These are phyloP conservation scores for Solenopsis fugax DNA, from an alignment of 1,140 invertebrate genomes.

Conservation along the genomic window DNA sequence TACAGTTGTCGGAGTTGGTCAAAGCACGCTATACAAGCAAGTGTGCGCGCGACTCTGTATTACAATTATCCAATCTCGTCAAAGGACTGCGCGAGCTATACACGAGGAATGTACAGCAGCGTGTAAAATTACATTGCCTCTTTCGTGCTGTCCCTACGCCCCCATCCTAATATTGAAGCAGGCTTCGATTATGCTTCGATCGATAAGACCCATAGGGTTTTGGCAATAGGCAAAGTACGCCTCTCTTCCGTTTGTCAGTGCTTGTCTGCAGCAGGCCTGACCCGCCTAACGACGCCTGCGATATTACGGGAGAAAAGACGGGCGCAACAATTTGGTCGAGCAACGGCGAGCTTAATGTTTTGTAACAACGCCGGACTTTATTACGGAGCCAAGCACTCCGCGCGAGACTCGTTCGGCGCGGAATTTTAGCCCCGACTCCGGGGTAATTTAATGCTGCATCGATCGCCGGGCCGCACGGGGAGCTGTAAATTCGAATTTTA, in stretches of 20 bases:
- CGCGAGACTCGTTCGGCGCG: conserved; percentile 57
- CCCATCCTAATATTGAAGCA: conserved; percentile 17
- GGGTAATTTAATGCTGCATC: conserved; percentile 71
- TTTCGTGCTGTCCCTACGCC: background rate
- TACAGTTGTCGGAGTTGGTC: conserved; percentile 75
- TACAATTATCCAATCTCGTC: conserved; percentile 81
- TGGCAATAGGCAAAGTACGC: background rate
- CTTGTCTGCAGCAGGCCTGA: too few relatives aligned
- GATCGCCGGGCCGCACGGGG: conserved; percentile 52
- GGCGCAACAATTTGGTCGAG: conserved; percentile 54
- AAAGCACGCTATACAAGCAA: conserved; percentile 78
- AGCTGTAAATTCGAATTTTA: conserved; percentile 70
- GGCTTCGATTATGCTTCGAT: background rate
- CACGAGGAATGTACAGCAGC: conserved; percentile 66
- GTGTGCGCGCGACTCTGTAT: conserved; percentile 76
- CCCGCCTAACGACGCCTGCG: too few relatives aligned
- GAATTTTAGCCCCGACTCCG: conserved; percentile 61
- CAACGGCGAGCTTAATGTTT: conserved; percentile 57
- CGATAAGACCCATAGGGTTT: conserved; percentile 8
- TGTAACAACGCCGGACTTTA: conserved; percentile 58
- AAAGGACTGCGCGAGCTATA: conserved; percentile 65
- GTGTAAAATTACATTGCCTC: conserved; percentile 66
- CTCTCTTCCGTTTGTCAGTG: conserved; percentile 16
- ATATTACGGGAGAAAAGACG: conserved; percentile 43
- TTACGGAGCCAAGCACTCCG: conserved; percentile 60